A percentile compares a stretch with the other conserved stretches of the same genome.
Evolutionary conservation across 1,140 invertebrate species (phyloP).

Genomic region (Mya arenaria): DNA sequence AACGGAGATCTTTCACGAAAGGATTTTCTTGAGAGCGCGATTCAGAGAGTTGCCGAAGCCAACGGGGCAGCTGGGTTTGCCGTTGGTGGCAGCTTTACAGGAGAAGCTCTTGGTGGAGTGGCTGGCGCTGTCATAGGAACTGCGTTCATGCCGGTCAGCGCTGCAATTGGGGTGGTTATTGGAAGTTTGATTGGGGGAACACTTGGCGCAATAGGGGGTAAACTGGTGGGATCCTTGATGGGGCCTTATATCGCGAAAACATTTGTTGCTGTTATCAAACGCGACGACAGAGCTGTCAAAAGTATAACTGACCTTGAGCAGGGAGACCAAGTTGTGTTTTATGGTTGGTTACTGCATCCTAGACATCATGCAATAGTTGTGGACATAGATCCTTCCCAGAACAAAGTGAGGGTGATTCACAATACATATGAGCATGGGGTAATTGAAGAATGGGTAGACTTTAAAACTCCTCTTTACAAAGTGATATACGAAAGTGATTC

Average conservation of each 20-base stretch:
- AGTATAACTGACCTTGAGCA: background rate
- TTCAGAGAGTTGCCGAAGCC: background rate
- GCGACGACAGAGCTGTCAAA: background rate
- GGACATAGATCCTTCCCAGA: background rate
- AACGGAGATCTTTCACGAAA: background rate
- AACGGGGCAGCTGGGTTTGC: background rate
- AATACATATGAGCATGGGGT: background rate
- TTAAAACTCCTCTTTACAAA: background rate
- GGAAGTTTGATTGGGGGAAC: background rate
- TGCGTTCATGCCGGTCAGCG: background rate
- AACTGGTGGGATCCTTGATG: background rate
- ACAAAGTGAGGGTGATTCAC: background rate
- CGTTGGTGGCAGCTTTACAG: background rate
- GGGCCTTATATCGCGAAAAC: background rate
- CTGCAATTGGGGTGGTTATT: background rate
- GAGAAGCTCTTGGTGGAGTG: background rate
- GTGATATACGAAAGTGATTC: background rate
- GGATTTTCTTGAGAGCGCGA: background rate
- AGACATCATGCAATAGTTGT: background rate
- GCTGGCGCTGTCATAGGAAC: background rate
- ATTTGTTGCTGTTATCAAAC: background rate
- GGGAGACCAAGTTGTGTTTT: background rate
- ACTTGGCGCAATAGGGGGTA: background rate
- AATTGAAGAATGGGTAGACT: background rate
- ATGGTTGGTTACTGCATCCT: background rate